These are phyloP conservation scores for Drosophila pachea DNA, from an alignment of 1,140 invertebrate species.

Conservation along the genomic window DNA sequence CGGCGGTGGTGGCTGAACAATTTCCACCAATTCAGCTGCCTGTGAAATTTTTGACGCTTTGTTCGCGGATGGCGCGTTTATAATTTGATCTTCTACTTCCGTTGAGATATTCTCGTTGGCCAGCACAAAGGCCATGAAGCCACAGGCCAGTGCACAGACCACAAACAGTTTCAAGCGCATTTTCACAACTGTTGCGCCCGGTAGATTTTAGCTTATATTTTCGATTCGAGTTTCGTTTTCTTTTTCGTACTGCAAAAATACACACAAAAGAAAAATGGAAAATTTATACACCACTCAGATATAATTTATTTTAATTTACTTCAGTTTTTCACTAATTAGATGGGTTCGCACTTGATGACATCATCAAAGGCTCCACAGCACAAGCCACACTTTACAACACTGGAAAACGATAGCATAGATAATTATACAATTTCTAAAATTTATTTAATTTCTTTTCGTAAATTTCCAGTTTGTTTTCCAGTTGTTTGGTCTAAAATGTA, in stretches of 20 bases:
- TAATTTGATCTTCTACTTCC: slow-evolving; percentile 63
- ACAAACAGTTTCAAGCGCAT: slow-evolving; percentile 77
- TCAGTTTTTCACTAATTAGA: slow-evolving; percentile 45
- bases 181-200: slow-evolving; percentile 45
- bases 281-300: background rate
- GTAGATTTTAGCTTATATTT: slow-evolving; percentile 21
- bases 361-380: background rate
- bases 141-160: slow-evolving; percentile 70
- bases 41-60: slow-evolving; percentile 37
- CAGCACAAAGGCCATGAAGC: slow-evolving; percentile 70
- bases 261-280: background rate
- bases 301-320: background rate
- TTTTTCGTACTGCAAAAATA: slow-evolving; percentile 56
- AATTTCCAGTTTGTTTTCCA: background rate
- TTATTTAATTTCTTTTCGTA: slow-evolving; percentile 4
- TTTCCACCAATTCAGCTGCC: slow-evolving; percentile 50
- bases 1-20: slow-evolving; percentile 17
- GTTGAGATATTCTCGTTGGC: slow-evolving; percentile 72
- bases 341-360: slow-evolving; percentile 12
- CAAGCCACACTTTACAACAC: background rate
- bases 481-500: slow-evolving; percentile 35
- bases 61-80: slow-evolving; percentile 29
- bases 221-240: slow-evolving; percentile 52
- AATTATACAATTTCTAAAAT: background rate
- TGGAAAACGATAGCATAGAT: background rate